Evolutionary conservation across 2,113 vertebrate genomes (phyloP).

Genomic region (Toxotes chatareus): DNA sequence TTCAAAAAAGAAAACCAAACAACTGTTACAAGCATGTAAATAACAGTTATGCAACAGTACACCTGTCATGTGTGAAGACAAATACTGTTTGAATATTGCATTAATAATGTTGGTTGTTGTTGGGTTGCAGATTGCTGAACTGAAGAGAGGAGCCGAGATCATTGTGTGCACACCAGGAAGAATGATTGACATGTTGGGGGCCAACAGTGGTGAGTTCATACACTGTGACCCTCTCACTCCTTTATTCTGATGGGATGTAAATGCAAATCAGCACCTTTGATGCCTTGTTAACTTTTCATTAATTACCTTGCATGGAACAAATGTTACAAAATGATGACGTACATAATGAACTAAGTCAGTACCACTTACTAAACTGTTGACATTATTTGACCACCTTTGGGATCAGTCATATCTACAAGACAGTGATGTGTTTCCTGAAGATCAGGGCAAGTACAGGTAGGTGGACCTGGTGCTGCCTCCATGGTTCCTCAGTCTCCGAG

Average conservation of each 20-base stretch:
- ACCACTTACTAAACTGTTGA: constrained; percentile 96
- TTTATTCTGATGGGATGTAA: not conserved
- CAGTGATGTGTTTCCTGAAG: constrained; percentile 92
- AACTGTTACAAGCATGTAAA: not conserved
- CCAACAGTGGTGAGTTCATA: constrained; percentile 94
- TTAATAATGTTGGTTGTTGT: not conserved
- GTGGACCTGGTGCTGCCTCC: constrained; percentile 79
- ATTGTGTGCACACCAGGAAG: constrained; percentile 98
- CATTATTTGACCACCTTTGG: constrained; percentile 94
- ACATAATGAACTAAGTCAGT: constrained; percentile 54
- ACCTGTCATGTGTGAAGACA: not conserved
- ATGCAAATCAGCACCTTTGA: constrained; percentile 18
- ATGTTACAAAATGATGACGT: constrained; percentile 44
- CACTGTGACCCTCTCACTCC: not conserved
- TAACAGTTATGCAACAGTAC: not conserved
- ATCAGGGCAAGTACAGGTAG: constrained; percentile 91
- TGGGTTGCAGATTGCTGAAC: constrained; percentile 92
- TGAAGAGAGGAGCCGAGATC: constrained; percentile 99
- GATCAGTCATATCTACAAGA: constrained; percentile 91
- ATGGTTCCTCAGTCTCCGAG: constrained; percentile 37
- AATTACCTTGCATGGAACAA: constrained; percentile 84
- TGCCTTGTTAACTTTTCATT: constrained; percentile 61
- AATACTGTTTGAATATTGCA: not conserved
- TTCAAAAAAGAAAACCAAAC: too few relatives aligned
- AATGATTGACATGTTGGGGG: constrained; percentile 99